Conservation (phyloP, 1,140 invertebrate species). For the Papilio xuthus region DNA sequence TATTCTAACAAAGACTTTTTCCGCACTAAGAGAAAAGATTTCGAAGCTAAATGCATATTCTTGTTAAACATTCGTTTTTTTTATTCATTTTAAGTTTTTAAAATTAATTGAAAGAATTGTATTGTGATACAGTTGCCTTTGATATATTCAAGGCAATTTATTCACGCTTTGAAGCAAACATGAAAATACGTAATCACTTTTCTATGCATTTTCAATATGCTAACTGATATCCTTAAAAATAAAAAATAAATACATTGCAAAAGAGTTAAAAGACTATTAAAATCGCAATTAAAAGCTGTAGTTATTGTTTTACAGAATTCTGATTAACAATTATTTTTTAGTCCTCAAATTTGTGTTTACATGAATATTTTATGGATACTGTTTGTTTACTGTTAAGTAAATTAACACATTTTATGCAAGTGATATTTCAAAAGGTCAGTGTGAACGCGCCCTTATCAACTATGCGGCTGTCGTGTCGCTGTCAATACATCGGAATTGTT, state of each 20-base stretch:
- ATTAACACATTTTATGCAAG: background rate
- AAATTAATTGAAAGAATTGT: background rate
- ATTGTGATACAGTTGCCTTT: background rate
- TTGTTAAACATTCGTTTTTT: background rate
- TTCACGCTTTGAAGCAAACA: background rate
- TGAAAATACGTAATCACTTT: background rate
- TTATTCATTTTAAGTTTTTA: background rate
- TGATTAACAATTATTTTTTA: too few species aligned
- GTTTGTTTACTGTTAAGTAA: too few species aligned
- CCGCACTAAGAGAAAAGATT: background rate
- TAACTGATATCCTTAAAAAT: background rate
- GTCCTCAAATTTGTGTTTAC: too few species aligned
- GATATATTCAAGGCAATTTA: too few species aligned
- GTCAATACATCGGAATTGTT: slow-evolving; percentile 33
- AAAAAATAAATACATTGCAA: background rate
- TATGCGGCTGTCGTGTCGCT: background rate
- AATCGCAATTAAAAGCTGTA: too few species aligned
- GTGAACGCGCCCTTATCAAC: background rate
- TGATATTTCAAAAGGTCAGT: background rate
- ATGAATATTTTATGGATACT: too few species aligned
- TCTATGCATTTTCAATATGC: background rate
- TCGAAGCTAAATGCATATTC: background rate
- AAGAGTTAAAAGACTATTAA: background rate
- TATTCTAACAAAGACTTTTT: slow-evolving; percentile 8
- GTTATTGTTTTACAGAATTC: too few species aligned